Evolutionary conservation across 1,140 invertebrate genomes (phyloP), one percentile per base, ranked within the genome.

Genomic region (Bombus pascuorum): DNA sequence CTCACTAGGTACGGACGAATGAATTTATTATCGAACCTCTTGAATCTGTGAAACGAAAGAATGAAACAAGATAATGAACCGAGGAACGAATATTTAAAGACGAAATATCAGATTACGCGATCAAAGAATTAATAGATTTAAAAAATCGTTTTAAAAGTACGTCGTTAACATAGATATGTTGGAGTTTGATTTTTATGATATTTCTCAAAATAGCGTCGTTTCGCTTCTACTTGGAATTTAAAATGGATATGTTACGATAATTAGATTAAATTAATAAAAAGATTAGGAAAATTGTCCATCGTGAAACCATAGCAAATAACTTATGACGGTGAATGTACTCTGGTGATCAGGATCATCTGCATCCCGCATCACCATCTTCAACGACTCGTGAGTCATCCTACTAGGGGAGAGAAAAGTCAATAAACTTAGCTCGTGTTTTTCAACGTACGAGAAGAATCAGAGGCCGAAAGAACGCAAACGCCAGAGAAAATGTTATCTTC

Each of bases 1-100:
- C 98, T 96, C 83, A 99, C 95, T 84, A 99, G 94, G 91, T 98
- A 97, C 32, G 98, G 98, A 82, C 98, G 96, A 87, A 99, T 97
- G 94, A 98, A 99, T 92, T 97, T 97, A 95, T 98, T 99, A 95
- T 99, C 98, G 95, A 99, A 99, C 88, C 98, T 96, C 93, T 99
- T 98, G 94, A 99, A 99, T 94, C 97, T 98, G 91, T 0, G 32
- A 66, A 28, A 18, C 18, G 28, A 34, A 12, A n/a, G 9, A 57
- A 42, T 8, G 32, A 5, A 22, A 3, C 3, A 15, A 15, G 3
- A 12, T 47, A 13, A 25, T 1, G 44, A n/a, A 62, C n/a, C 0
- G 5, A 22, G 47, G 47, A 8, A 22, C 5, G 47, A 53, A 22
- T 53, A 22, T 66, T n/a, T 18, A 2, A n/a, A 62, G 59, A 62